phyloP scores from a whole-genome alignment of 2,797 vertebrate species.

The Stomatorhinus walkeri region DNA sequence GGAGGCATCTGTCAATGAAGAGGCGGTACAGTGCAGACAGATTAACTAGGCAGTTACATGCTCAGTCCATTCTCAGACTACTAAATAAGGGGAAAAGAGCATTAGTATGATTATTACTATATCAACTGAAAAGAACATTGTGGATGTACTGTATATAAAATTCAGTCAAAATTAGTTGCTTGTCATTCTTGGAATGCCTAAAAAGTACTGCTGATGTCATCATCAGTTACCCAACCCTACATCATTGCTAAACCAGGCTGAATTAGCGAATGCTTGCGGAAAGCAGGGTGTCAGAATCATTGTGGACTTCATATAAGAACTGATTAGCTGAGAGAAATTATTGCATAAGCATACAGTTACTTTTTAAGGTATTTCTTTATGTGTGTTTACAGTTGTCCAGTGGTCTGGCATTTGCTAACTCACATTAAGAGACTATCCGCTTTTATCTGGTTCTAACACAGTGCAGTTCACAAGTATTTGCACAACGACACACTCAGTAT shows the following conservation, averaged over 20 bases:
- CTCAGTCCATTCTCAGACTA: not conserved
- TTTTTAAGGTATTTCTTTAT: not conserved
- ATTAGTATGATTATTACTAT: constrained; percentile 4
- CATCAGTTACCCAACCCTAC: not conserved
- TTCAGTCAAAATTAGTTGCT: not conserved
- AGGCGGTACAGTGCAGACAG: not conserved
- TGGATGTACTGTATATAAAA: not conserved
- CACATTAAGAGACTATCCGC: not conserved
- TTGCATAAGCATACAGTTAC: not conserved
- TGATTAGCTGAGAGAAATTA: not conserved
- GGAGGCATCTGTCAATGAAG: not conserved
- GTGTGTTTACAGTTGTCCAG: not conserved
- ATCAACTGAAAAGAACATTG: not conserved
- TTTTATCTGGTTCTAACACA: not conserved
- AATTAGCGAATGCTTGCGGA: not conserved
- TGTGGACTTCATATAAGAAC: not conserved
- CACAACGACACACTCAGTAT: not conserved
- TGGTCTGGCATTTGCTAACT: not conserved
- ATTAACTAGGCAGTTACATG: not conserved
- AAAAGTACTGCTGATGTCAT: not conserved
- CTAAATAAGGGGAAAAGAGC: not conserved
- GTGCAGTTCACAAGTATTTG: not conserved
- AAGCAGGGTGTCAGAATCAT: not conserved
- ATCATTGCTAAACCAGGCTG: not conserved
- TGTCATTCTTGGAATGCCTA: not conserved